Evolutionary conservation across 2,113 vertebrate genomes (phyloP).

Genomic region (Dunckerocampus dactyliophorus): DNA sequence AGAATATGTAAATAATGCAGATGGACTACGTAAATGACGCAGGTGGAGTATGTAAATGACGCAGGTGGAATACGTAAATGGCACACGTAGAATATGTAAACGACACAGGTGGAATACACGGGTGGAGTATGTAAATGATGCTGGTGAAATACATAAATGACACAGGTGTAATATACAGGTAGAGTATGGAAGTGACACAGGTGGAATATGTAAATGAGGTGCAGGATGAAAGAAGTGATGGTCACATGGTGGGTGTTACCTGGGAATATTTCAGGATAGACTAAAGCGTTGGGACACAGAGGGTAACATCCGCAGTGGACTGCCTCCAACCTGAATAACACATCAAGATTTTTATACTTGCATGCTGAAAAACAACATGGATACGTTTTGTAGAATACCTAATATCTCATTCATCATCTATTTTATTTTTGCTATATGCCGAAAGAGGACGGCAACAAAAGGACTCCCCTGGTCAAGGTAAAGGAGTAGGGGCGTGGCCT

Average conservation of each 20-base stretch:
- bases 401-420: neutral
- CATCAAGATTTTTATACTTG: neutral
- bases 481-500: conserved; percentile 59
- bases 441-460: too few species aligned
- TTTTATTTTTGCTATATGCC: neutral
- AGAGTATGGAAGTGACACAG: neutral
- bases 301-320: conserved; percentile 92
- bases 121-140: too few species aligned
- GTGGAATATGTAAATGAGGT: neutral
- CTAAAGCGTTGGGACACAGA: conserved; percentile 87
- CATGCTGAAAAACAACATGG: neutral
- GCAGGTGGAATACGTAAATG: too few species aligned
- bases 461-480: neutral
- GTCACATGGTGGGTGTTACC: conserved; percentile 64
- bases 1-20: too few species aligned
- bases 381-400: neutral
- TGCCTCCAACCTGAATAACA: conserved; percentile 83
- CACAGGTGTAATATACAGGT: conserved; percentile 71
- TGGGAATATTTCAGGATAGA: conserved; percentile 95
- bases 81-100: too few species aligned
- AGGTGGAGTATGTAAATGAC: too few species aligned
- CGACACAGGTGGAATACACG: too few species aligned
- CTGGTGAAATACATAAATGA: neutral
- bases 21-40: too few species aligned
- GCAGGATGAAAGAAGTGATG: neutral